Conservation (phyloP, 1,140 invertebrate species). For the Lucilia sericata region DNA sequence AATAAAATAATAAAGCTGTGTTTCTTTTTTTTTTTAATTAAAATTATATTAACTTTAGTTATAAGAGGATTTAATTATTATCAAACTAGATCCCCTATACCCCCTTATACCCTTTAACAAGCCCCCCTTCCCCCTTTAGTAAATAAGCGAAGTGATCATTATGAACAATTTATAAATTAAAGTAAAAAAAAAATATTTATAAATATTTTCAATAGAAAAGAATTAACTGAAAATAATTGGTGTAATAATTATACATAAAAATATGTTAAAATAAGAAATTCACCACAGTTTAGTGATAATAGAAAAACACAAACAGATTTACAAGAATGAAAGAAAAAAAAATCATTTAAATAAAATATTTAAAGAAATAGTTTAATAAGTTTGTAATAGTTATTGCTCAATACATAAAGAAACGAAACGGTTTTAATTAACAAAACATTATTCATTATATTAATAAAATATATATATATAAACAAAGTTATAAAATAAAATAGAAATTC, state of each 20-base stretch:
- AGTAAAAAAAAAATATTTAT: not conserved
- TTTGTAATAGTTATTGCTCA: not conserved
- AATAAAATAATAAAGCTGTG: constrained; percentile 30
- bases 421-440: not conserved
- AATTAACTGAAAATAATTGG: not conserved
- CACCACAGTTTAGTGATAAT: constrained; percentile 5
- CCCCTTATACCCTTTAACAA: too few species aligned
- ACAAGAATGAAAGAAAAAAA: not conserved
- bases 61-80: constrained; percentile 17
- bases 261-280: not conserved
- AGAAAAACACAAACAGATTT: not conserved
- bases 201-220: not conserved
- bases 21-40: constrained; percentile 21
- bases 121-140: not conserved
- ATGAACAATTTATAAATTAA: not conserved
- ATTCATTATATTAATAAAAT: not conserved
- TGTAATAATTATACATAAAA: not conserved
- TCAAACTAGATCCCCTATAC: not conserved
- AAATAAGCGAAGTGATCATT: constrained; percentile 29
- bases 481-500: constrained; percentile 3
- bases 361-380: not conserved
- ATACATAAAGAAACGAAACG: not conserved
- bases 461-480: too few species aligned
- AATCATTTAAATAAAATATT: too few species aligned
- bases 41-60: constrained; percentile 16